A percentile compares a stretch with the other conserved stretches of the same genome.
Conservation (phyloP, 2,888 invertebrate species). For the Arge pagana region DNA sequence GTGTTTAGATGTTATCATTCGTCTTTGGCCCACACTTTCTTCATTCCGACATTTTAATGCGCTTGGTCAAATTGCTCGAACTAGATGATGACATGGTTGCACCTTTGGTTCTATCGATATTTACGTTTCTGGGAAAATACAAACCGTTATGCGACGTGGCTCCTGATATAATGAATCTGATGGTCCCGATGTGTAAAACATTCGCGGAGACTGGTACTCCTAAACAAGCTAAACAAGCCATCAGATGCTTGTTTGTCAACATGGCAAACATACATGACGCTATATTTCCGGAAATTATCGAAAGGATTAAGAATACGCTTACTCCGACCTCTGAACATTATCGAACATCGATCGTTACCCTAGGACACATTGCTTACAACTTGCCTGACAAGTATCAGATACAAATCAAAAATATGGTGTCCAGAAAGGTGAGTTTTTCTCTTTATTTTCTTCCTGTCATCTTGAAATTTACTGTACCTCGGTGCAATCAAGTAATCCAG, state of each 20-base stretch:
- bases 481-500: conserved; percentile 3
- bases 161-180: conserved; percentile 73
- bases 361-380: conserved; percentile 93
- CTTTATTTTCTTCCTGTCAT: neutral
- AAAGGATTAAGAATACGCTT: conserved; percentile 76
- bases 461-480: neutral
- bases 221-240: conserved; percentile 96
- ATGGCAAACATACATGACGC: conserved; percentile 72
- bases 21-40: conserved; percentile 94
- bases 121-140: conserved; percentile 87
- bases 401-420: conserved; percentile 92
- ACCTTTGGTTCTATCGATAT: conserved; percentile 79
- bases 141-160: conserved; percentile 81
- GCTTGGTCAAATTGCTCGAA: conserved; percentile 76
- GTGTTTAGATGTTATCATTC: conserved; percentile 76
- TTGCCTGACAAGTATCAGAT: conserved; percentile 88
- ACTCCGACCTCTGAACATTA: conserved; percentile 79
- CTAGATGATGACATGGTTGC: conserved; percentile 81
- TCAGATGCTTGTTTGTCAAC: conserved; percentile 88
- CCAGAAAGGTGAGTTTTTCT: conserved; percentile 72
- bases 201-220: conserved; percentile 88
- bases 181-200: conserved; percentile 86
- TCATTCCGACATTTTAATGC: conserved; percentile 79
- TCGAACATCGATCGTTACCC: conserved; percentile 89
- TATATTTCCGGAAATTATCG: conserved; percentile 83